Evolutionary conservation across 64 coral and sea anemone species (phyloP).

Genomic region (Dendronephthya gigantea): DNA sequence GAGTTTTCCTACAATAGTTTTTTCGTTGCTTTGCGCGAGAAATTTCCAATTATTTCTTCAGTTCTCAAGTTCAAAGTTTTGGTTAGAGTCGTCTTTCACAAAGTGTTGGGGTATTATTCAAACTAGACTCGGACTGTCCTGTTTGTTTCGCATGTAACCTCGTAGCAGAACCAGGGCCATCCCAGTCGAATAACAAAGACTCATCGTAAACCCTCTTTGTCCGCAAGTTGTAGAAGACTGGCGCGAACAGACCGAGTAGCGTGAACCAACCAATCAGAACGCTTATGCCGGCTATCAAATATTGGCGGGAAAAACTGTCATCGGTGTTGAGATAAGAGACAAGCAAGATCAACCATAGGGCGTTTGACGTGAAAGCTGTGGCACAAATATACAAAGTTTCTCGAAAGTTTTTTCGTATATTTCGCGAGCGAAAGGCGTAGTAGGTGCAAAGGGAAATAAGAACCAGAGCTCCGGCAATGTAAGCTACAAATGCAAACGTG

Average conservation of each 20-base stretch:
- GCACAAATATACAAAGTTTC: slow-evolving; percentile 33
- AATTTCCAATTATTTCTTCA: no score
- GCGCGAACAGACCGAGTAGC: slow-evolving; percentile 32
- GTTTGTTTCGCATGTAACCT: background rate
- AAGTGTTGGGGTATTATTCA: background rate
- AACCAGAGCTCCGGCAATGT: slow-evolving; percentile 1
- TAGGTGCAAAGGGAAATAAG: slow-evolving; percentile 25
- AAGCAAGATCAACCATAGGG: slow-evolving; percentile 17
- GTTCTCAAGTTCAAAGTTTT: no score
- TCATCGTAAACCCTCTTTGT: background rate
- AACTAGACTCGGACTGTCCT: background rate
- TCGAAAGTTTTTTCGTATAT: slow-evolving; percentile 43
- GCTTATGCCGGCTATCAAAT: background rate
- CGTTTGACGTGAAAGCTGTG: slow-evolving; percentile 23
- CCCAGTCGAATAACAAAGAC: background rate
- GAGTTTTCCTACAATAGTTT: no score
- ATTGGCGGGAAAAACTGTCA: slow-evolving; percentile 33
- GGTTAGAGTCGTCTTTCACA: no score
- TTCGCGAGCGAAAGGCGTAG: slow-evolving; percentile 40
- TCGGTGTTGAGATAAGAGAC: slow-evolving; percentile 21
- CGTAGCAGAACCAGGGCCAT: background rate
- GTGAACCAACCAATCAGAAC: slow-evolving; percentile 16
- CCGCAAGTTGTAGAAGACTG: slow-evolving; percentile 25
- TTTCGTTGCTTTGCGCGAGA: no score
- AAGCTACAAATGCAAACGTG: background rate